Percentiles rank a stretch among this genome's conserved stretches.
Evolutionary conservation across 1,140 invertebrate species (phyloP).

Genomic region (Conus ventricosus): DNA sequence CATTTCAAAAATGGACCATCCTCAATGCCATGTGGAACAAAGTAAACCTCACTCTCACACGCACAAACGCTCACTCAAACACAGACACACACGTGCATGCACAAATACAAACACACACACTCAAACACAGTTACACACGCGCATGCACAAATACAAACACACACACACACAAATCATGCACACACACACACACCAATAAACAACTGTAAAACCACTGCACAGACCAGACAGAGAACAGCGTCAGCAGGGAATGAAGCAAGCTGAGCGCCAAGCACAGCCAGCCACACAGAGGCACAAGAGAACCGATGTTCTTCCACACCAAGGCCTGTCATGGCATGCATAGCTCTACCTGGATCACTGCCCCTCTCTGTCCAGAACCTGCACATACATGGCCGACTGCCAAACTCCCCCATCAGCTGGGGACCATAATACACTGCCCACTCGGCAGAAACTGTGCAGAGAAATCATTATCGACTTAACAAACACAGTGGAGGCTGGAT

Average conservation of each 20-base stretch:
- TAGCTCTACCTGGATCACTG: neutral
- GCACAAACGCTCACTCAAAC: neutral
- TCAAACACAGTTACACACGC: too few species aligned
- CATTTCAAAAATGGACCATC: neutral
- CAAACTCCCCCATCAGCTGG: too few species aligned
- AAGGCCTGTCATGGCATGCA: neutral
- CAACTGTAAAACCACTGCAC: neutral
- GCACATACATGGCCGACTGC: neutral
- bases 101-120: too few species aligned
- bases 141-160: too few species aligned
- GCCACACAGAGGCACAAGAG: neutral
- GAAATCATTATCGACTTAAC: too few species aligned
- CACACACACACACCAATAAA: neutral
- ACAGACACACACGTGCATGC: too few species aligned
- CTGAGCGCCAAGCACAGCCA: neutral
- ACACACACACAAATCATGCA: neutral
- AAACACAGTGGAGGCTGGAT: too few species aligned
- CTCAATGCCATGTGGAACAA: neutral
- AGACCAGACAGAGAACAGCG: too few species aligned
- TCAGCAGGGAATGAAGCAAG: neutral
- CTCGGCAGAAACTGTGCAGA: too few species aligned
- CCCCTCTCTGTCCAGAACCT: neutral
- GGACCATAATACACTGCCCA: too few species aligned
- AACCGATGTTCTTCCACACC: neutral
- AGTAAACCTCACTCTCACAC: conserved; percentile 1